A percentile compares a stretch with the other conserved stretches of the same genome.
phyloP scores from a whole-genome alignment of 2,888 invertebrate genomes.

The Cryptocephalus primarius region DNA sequence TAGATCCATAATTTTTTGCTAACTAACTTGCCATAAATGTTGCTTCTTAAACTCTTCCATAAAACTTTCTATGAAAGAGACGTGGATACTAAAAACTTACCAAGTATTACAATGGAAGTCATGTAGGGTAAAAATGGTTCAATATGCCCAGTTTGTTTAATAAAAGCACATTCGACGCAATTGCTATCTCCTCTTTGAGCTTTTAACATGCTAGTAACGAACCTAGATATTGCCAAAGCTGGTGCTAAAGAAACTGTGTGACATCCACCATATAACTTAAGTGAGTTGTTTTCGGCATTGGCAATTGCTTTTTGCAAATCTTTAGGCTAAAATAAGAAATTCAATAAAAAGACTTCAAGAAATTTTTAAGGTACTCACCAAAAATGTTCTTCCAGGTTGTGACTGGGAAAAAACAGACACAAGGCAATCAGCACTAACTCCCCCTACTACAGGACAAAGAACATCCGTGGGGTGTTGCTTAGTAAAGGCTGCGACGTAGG shows the following conservation, averaged over 20 bases:
- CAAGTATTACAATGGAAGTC: slow-evolving; percentile 28
- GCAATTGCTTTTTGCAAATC: slow-evolving; percentile 20
- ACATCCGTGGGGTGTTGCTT: slow-evolving; percentile 21
- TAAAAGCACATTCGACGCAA: slow-evolving; percentile 32
- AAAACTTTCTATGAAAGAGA: no score
- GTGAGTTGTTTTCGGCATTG: slow-evolving; percentile 23
- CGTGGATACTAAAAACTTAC: slow-evolving; percentile 13
- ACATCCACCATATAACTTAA: slow-evolving; percentile 22
- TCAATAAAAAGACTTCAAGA: background rate
- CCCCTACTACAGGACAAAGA: slow-evolving; percentile 31
- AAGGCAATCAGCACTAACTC: slow-evolving; percentile 22
- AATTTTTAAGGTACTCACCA: background rate
- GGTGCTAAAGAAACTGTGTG: slow-evolving; percentile 22
- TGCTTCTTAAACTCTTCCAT: no score
- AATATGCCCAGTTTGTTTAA: slow-evolving; percentile 30
- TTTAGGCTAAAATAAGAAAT: background rate
- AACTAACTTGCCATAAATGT: no score
- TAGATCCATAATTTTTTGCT: no score
- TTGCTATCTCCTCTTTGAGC: slow-evolving; percentile 26
- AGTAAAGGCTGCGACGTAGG: slow-evolving; percentile 21
- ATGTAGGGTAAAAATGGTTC: slow-evolving; percentile 31
- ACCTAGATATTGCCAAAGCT: slow-evolving; percentile 28
- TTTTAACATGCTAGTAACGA: slow-evolving; percentile 26
- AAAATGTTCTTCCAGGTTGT: slow-evolving; percentile 11
- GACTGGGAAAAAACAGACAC: slow-evolving; percentile 31